phyloP scores from a whole-genome alignment of 1,140 invertebrate genomes.

The Mylabris phalerata region DNA sequence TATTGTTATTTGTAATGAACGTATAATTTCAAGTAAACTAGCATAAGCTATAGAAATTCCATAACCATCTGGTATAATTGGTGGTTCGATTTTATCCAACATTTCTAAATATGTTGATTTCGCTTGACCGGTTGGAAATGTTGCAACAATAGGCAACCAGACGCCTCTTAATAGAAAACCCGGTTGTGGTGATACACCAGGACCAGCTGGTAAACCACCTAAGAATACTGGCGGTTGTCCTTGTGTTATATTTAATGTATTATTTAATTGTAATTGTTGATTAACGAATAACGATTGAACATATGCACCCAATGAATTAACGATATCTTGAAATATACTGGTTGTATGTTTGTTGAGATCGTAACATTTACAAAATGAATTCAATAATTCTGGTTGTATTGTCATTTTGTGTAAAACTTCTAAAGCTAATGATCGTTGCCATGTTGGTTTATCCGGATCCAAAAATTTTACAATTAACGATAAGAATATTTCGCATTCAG shows the following conservation, averaged over 20 bases:
- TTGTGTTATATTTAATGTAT: slow-evolving; percentile 39
- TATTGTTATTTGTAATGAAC: slow-evolving; percentile 66
- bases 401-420: slow-evolving; percentile 95
- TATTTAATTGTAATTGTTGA: slow-evolving; percentile 48
- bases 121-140: slow-evolving; percentile 75
- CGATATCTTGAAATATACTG: slow-evolving; percentile 91
- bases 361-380: slow-evolving; percentile 89
- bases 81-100: slow-evolving; percentile 92
- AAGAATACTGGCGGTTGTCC: slow-evolving; percentile 62
- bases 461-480: slow-evolving; percentile 95
- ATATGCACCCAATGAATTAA: slow-evolving; percentile 89
- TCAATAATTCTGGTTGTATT: slow-evolving; percentile 78
- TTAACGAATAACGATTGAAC: slow-evolving; percentile 89
- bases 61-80: slow-evolving; percentile 87
- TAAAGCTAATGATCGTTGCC: slow-evolving; percentile 90
- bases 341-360: slow-evolving; percentile 90
- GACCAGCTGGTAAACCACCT: slow-evolving; percentile 59
- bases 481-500: slow-evolving; percentile 97
- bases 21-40: slow-evolving; percentile 81
- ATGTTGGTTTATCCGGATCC: slow-evolving; percentile 91
- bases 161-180: slow-evolving; percentile 90
- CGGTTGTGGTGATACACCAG: slow-evolving; percentile 76
- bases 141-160: slow-evolving; percentile 81
- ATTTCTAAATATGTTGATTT: slow-evolving; percentile 88
- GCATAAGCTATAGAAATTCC: slow-evolving; percentile 91